Evolutionary conservation across 2,113 vertebrate genomes (phyloP), one percentile per base, ranked within the genome.

Genomic region (Mesoclemmys tuberculata): DNA sequence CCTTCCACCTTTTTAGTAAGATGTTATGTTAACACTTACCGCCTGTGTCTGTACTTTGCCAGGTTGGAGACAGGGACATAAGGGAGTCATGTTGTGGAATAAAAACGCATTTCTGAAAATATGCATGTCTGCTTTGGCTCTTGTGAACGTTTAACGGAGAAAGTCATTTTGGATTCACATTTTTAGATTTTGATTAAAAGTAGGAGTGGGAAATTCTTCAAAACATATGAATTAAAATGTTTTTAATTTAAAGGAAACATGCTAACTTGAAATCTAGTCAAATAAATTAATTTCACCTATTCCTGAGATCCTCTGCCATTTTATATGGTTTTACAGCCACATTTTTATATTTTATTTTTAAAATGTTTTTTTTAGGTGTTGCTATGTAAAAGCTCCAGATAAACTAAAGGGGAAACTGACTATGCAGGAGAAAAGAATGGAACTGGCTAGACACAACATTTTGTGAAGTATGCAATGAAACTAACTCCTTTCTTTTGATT

Each of bases 51-150:
- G 88, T 38, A n/a, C 18, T 10, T 94, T 52, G 94, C 95, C 96
- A 96, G 96, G 94, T 97, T 97, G 96, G 97, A 97, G 95, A 96
- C 95, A 97, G 93, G 74, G 41, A 75, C 21, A 75, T 13, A 46
- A 46, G 24, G 71, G 5, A 92, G 93, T 94, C 38, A 58, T 82
- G 93, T 88, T 85, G 27, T 24, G 89, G 86, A 82, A 84, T 13
- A 74, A 19, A 75, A 75, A 44, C 24, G 91, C 91, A 94, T 93
- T 96, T n/a, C 85, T 18, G 91, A 64, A 21, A 93, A 75, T 94
- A 95, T 89, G 84, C 87, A 4, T 93, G 94, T 84, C 91, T 77
- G 68, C 92, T 48, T 97, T 97, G 97, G 96, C 95, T 93, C 10
- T 0, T 81, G 92, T 48, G 89, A 88, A 64, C n/a, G 31, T 64